Evolutionary conservation across 2,113 vertebrate species (phyloP), one percentile per base, ranked within the genome.

Genomic region (Clarias gariepinus): DNA sequence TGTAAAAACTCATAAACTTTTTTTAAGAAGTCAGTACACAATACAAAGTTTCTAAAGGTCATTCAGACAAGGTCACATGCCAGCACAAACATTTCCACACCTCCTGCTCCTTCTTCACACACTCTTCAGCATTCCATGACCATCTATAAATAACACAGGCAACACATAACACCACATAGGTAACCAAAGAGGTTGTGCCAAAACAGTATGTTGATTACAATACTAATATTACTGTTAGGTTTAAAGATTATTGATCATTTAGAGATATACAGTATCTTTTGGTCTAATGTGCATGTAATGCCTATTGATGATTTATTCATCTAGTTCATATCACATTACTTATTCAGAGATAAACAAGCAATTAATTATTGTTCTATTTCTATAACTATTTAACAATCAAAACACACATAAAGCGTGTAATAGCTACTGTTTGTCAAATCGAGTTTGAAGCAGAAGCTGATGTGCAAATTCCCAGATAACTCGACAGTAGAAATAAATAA

Each of bases 101-200:
- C 87, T 81, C 68, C 60, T 74, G 28, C 57, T 55, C 55, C 52
- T 71, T 60, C 79, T 69, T 74, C 87, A 28, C 71, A 78, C 87
- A 80, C 87, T 25, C 64, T 82, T 82, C 83, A 64, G 69, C 79
- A 58, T 71, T 66, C 60, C 36, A 53, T 41, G 78, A 13, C 28
- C 25, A 55, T 85, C 85, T 86, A 86, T 81, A 71, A 85, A 85
- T 86, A 85, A 78, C 84, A 83, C 60, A 53, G 7, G 18, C 41
- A 55, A 85, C 33, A 66, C 84, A 68, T 4, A 63, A 7, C 47
- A 30, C n/a, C 9, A 33, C 30, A 74, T 15, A 79, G 19, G 47
- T 36, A 85, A 41, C 33, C 33, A 81, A 47, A 41, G 66, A 30
- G 74, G 1, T 36, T 36, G 12, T 0, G 4, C 4, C 1, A 53